These are phyloP conservation scores for Aplodontia rufa DNA, from an alignment of 2,113 vertebrate genomes.

Conservation along the genomic window DNA sequence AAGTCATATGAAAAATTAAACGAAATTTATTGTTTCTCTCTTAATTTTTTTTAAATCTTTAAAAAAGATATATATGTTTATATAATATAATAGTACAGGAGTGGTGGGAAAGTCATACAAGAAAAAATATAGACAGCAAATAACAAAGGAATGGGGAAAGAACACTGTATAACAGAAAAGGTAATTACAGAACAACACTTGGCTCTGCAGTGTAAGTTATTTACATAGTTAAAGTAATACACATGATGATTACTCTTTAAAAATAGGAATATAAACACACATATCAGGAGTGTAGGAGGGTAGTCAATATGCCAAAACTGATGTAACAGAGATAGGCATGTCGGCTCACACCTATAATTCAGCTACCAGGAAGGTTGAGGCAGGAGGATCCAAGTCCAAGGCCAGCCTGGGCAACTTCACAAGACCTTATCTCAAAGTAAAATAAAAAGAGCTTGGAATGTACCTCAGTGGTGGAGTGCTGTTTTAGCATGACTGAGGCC, in stretches of 20 bases:
- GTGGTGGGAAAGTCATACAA: neutral
- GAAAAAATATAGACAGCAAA: neutral
- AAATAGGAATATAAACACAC: neutral
- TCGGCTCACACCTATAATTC: neutral
- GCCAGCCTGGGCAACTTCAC: neutral
- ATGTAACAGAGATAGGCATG: neutral
- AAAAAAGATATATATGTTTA: too few relatives aligned
- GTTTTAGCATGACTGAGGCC: too few relatives aligned
- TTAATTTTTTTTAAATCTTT: too few relatives aligned
- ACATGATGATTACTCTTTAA: neutral
- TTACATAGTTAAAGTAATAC: neutral
- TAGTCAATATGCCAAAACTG: neutral
- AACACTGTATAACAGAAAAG: neutral
- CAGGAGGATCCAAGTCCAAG: neutral
- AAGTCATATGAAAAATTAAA: too few relatives aligned
- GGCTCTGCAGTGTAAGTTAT: neutral
- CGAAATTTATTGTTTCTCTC: too few relatives aligned
- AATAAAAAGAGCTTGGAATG: neutral
- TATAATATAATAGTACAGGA: too few relatives aligned
- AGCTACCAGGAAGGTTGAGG: neutral
- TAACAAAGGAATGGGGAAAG: neutral
- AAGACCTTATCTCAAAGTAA: neutral
- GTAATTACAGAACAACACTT: neutral
- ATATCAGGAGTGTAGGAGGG: neutral
- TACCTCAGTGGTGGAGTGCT: neutral